Base-by-base conservation (phyloP, 2,797 vertebrate species). In the Neosilurus mollespiculum region DNA sequence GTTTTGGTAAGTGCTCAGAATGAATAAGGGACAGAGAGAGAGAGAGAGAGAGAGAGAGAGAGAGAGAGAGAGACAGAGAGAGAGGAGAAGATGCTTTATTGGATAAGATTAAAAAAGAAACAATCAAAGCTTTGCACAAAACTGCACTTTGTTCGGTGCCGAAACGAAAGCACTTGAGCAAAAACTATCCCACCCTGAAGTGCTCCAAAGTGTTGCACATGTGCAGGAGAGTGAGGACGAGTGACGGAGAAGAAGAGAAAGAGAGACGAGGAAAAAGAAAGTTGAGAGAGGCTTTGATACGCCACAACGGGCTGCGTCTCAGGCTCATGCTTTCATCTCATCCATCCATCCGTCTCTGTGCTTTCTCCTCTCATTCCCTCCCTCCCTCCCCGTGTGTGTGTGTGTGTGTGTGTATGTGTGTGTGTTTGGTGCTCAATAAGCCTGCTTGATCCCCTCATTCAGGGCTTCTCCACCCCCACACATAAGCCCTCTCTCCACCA, bases 391-490 rank as follows among this genome's bases (percentile, higher is more conserved):
- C n/a, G n/a, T n/a, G n/a, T n/a, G n/a, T n/a, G n/a, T 90, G 91
- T 84, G 88, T 80, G 2, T 90, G 92, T 16, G 37, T 43, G 37
- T 43, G 37, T 43, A 6, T 43, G 70, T 37, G 10, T 61, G 56
- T n/a, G 61, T 64, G 91, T 91, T 94, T 91, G 89, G 89, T 90
- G 26, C 90, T 91, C 91, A 92, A 92, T 94, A 94, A 93, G 91
- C 91, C 90, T 88, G 90, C 88, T 89, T 92, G 91, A 93, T 91
- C 92, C 90, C 22, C 88, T 87, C 76, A 88, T 91, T 93, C 92
- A 67, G 79, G 51, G 80, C 84, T 16, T 79, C 87, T 76, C 86
- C 86, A 90, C 91, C 87, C 34, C 62, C 80, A 84, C 43, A 54
- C 43, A 30, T 43, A 58, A 80, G 86, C 88, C 80, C 5, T 70